Evolutionary conservation across 2,113 vertebrate genomes (phyloP).

Genomic region (Podarcis raffonei): DNA sequence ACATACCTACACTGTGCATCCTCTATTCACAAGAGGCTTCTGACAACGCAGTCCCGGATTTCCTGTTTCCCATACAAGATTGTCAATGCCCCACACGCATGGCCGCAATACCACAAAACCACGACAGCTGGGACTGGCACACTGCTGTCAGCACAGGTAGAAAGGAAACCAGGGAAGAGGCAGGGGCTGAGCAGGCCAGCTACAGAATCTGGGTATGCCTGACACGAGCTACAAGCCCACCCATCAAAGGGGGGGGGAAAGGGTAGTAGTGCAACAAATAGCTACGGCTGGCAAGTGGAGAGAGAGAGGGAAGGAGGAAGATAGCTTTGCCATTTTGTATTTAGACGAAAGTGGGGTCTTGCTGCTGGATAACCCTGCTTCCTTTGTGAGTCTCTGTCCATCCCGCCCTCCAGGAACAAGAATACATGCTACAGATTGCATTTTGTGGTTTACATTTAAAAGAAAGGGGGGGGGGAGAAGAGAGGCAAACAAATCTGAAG

Average conservation of each 20-base stretch:
- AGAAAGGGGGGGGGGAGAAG: not conserved
- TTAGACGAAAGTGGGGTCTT: not conserved
- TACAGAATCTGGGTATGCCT: not conserved
- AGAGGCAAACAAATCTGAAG: not conserved
- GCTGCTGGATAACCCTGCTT: constrained; percentile 11
- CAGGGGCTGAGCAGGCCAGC: not conserved
- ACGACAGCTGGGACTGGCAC: not conserved
- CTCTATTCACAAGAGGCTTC: not conserved
- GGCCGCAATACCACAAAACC: not conserved
- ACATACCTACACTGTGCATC: not conserved
- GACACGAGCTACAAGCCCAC: not conserved
- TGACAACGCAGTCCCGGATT: too few relatives aligned
- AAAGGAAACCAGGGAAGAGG: not conserved
- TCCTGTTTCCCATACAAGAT: not conserved
- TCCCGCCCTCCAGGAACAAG: constrained; percentile 1
- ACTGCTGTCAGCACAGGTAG: not conserved
- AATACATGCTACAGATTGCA: constrained; percentile 8
- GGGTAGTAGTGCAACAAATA: constrained; percentile 36
- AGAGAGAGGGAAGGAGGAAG: constrained; percentile 1
- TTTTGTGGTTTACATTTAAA: not conserved
- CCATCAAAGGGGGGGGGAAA: not conserved
- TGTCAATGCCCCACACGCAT: not conserved
- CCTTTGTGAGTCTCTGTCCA: not conserved
- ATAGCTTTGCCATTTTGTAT: not conserved
- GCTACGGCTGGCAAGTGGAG: constrained; percentile 36